Percentiles rank a stretch among this genome's conserved stretches.
phyloP scores from a whole-genome alignment of 2,888 invertebrate genomes.

The Drosophila demipolita region DNA sequence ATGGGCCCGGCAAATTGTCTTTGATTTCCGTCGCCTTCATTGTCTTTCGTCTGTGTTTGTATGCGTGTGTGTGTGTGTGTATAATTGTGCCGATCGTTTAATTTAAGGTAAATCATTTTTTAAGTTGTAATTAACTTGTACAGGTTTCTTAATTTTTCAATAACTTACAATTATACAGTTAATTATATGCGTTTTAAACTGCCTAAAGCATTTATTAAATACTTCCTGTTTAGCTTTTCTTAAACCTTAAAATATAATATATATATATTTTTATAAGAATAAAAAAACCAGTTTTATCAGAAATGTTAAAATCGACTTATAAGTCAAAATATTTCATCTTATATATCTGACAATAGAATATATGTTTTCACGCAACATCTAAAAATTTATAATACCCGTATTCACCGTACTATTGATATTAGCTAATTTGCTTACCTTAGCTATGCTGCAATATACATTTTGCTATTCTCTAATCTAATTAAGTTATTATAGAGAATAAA shows the following conservation, averaged over 20 bases:
- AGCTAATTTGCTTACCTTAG: not conserved
- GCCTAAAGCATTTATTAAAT: constrained; percentile 10
- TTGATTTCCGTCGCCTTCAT: constrained; percentile 58
- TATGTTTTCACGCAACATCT: not conserved
- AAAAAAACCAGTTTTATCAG: not conserved
- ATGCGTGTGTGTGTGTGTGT: constrained; percentile 11
- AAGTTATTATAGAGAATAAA: not conserved
- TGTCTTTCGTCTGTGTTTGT: constrained; percentile 23
- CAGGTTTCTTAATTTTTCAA: constrained; percentile 25
- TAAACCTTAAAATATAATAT: not conserved
- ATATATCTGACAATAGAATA: not conserved
- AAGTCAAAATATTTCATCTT: not conserved
- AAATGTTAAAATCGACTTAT: not conserved
- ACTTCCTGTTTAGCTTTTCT: not conserved
- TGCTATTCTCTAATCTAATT: not conserved
- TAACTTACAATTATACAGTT: constrained; percentile 46
- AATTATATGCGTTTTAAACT: not conserved
- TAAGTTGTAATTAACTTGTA: constrained; percentile 47
- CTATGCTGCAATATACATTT: not conserved
- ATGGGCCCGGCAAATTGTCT: constrained; percentile 51
- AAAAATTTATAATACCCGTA: not conserved
- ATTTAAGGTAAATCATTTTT: constrained; percentile 16
- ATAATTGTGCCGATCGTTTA: constrained; percentile 10
- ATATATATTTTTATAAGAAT: not conserved
- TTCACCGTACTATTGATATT: not conserved